Base-by-base conservation (phyloP, 2,113 vertebrate species). In the Osmerus eperlanus region DNA sequence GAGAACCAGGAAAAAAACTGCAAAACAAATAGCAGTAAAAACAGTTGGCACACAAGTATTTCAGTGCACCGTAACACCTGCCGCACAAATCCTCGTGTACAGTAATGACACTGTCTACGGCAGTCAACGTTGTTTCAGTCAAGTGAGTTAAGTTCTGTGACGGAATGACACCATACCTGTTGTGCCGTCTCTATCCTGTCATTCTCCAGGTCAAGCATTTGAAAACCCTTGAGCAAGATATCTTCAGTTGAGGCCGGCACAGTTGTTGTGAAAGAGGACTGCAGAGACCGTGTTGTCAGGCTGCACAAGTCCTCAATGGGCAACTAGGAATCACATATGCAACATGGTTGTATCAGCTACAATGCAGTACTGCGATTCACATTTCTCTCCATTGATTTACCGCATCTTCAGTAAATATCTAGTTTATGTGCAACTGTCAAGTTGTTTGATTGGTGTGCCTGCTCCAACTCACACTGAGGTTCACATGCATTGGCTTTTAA, bases 1-100 rank as follows among this genome's bases (percentile, higher is more conserved):
- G 96, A 96, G 91, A 99, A 99, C 95, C 96, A 99, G 41, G 96
- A 93, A 78, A 97, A 99, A 86, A 99, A 99, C 97, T 99, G 84
- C 74, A 92, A 90, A 68, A 87, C 56, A 73, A 85, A 72, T 12
- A 11, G 1, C 1, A 25, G 14, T 59, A 7, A 14, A 56, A 47
- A 47, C 41, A 9, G 41, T 47, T 47, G 7, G 9, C 6, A 11
- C 8, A 7, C 41, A 11, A 47, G 9, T 7, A 47, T 36, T 36
- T 36, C 32, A 36, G 4, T 36, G 32, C 32, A 5, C 32, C 3
- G 4, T 36, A 36, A 6, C 32, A 36, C 32, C 32, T 36, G 32
- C 3, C 32, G 32, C 25, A 28, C 25, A 28, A 28, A 28, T 28
- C 25, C 25, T 28, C 3, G 25, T 28, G 25, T 28, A 28, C 25